Conservation (phyloP, 1,140 invertebrate species). For the Neuroterus valhalla region DNA sequence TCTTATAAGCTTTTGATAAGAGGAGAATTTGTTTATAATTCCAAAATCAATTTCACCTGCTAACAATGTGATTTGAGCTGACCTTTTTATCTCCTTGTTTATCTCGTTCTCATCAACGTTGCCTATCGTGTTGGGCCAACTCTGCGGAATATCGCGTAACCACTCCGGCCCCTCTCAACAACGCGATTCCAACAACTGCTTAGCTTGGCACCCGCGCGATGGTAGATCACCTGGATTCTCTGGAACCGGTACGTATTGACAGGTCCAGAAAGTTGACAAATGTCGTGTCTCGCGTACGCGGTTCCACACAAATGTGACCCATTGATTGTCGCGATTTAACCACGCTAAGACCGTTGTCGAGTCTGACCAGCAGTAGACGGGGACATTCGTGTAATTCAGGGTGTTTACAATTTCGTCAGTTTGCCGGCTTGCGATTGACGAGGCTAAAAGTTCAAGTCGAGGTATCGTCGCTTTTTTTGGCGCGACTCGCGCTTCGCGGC, state of each 20-base stretch:
- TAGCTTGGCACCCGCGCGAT: no score
- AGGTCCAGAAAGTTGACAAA: conserved; percentile 4
- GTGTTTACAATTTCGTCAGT: conserved; percentile 15
- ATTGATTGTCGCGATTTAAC: conserved; percentile 38
- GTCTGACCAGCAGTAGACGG: conserved; percentile 39
- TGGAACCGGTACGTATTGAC: conserved; percentile 35
- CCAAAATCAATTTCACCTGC: no score
- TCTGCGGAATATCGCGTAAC: no score
- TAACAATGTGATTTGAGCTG: no score
- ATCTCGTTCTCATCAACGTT: no score
- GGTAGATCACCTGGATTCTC: conserved; percentile 70
- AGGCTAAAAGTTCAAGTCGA: conserved; percentile 44
- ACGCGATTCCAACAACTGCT: no score
- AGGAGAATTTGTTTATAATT: no score
- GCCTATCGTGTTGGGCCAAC: no score
- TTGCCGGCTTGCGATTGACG: conserved; percentile 36
- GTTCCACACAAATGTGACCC: conserved; percentile 40
- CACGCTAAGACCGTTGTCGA: conserved; percentile 43
- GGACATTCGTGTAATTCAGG: conserved; percentile 2
- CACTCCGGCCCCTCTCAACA: no score
- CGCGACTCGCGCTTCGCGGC: conserved; percentile 37
- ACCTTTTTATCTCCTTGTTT: no score
- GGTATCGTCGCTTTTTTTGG: conserved; percentile 38
- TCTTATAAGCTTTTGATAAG: no score
- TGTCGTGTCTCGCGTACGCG: conserved; percentile 35